phyloP scores from a whole-genome alignment of 2,797 vertebrate genomes.

The Otus scops region DNA sequence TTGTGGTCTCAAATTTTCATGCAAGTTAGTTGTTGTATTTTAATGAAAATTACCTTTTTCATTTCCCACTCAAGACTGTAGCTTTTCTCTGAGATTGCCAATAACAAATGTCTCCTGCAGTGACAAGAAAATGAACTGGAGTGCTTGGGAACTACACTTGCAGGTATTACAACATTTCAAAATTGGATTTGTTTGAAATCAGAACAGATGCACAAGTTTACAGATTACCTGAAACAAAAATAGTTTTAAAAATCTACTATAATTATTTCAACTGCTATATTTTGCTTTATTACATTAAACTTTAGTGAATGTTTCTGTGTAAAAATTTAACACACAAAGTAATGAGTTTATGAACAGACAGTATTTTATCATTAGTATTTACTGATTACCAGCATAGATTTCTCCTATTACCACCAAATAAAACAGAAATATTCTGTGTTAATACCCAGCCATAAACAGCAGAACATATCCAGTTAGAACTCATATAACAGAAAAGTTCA shows the following conservation, averaged over 20 bases:
- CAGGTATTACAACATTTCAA: slow-evolving; percentile 39
- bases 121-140: slow-evolving; percentile 63
- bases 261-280: neutral
- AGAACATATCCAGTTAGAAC: neutral
- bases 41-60: slow-evolving; percentile 63
- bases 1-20: slow-evolving; percentile 18
- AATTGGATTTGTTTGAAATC: neutral
- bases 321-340: neutral
- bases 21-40: slow-evolving; percentile 34
- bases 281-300: neutral
- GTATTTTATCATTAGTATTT: neutral
- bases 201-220: slow-evolving; percentile 47
- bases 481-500: neutral
- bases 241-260: neutral
- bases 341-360: neutral
- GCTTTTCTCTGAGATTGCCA: slow-evolving; percentile 47
- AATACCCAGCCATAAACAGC: neutral
- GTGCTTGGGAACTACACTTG: slow-evolving; percentile 23
- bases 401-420: neutral
- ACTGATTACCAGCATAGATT: neutral
- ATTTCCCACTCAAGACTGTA: slow-evolving; percentile 42
- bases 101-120: slow-evolving; percentile 65
- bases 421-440: neutral
- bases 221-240: neutral
- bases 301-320: neutral